Conservation (phyloP, 2,888 invertebrate species). For the Anoncus sp. region DNA sequence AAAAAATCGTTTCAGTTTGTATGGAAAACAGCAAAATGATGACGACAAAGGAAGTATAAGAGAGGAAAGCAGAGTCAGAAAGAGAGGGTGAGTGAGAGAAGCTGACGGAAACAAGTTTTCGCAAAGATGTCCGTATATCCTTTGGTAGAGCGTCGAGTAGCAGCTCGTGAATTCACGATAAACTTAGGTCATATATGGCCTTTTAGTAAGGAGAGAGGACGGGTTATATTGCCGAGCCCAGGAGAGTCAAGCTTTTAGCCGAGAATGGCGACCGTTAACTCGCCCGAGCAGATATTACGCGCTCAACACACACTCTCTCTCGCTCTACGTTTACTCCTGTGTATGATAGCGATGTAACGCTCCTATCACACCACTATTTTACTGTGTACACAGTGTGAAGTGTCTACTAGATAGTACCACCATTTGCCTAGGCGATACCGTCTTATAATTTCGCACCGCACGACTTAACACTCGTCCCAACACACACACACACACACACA, state of each 20-base stretch:
- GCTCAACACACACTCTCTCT: constrained; percentile 39
- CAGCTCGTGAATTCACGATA: constrained; percentile 67
- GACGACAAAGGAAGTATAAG: neutral
- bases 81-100: constrained; percentile 15
- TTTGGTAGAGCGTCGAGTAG: constrained; percentile 41
- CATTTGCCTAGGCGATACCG: constrained; percentile 47
- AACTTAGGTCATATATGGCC: constrained; percentile 69
- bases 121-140: constrained; percentile 37
- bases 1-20: no score
- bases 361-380: constrained; percentile 44
- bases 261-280: constrained; percentile 71
- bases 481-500: neutral
- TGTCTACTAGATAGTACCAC: constrained; percentile 34
- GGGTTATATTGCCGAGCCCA: constrained; percentile 63
- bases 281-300: constrained; percentile 66
- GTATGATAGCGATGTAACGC: constrained; percentile 31
- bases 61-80: no score
- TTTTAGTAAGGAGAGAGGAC: constrained; percentile 67
- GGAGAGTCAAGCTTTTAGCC: constrained; percentile 71
- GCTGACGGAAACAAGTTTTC: constrained; percentile 24
- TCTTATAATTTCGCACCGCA: constrained; percentile 43
- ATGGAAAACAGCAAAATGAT: no score
- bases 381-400: constrained; percentile 33
- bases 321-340: constrained; percentile 19
- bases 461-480: constrained; percentile 39